A percentile compares a stretch with the other conserved stretches of the same genome.
Evolutionary conservation across 37 sponge, comb jelly and placozoan genomes (phyloP).

Genomic region (Aplysina aerophoba): DNA sequence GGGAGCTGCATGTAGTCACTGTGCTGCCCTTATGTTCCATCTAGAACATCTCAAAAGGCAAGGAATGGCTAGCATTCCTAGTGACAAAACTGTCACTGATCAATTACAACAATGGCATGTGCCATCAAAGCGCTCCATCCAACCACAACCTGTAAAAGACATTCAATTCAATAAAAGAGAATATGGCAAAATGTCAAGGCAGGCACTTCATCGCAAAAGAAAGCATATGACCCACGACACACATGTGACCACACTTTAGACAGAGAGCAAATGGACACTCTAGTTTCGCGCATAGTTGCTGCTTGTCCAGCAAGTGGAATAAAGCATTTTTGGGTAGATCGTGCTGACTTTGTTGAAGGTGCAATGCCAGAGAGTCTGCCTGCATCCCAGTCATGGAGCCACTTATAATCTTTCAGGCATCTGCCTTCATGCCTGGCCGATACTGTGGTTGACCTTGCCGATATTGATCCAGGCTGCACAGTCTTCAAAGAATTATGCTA

Average conservation of each 20-base stretch:
- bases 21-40: background rate
- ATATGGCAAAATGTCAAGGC: background rate
- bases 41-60: background rate
- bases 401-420: too few relatives aligned
- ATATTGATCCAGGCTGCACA: too few relatives aligned
- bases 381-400: too few relatives aligned
- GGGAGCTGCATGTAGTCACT: slow-evolving; percentile 8
- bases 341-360: background rate
- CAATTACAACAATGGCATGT: slow-evolving; percentile 19
- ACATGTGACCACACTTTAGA: too few relatives aligned
- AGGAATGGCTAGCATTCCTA: background rate
- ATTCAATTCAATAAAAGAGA: background rate
- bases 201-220: too few relatives aligned
- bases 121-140: background rate
- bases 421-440: too few relatives aligned
- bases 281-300: background rate
- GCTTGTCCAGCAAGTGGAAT: slow-evolving; percentile 10
- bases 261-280: too few relatives aligned
- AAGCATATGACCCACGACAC: too few relatives aligned
- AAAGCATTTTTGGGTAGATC: background rate
- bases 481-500: too few relatives aligned
- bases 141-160: background rate
- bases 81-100: background rate
- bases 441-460: too few relatives aligned
- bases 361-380: too few relatives aligned